These are phyloP conservation scores for Meloe dianella DNA, from an alignment of 2,888 invertebrate genomes.

Conservation along the genomic window DNA sequence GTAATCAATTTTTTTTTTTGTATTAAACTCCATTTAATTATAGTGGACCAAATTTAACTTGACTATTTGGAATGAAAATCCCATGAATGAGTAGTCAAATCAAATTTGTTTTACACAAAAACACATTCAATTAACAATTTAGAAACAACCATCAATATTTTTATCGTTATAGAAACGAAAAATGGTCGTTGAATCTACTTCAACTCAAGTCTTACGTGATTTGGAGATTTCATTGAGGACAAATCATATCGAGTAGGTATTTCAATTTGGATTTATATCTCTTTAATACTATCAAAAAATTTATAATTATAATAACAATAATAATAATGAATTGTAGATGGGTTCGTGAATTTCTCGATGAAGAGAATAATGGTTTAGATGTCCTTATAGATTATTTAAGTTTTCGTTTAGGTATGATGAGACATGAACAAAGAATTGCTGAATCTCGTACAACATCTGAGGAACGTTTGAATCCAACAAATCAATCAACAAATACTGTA, in stretches of 20 bases:
- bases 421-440: slow-evolving; percentile 83
- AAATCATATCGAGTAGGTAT: slow-evolving; percentile 96
- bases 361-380: slow-evolving; percentile 94
- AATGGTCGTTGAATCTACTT: slow-evolving; percentile 96
- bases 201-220: slow-evolving; percentile 97
- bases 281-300: neutral
- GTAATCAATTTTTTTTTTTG: no score
- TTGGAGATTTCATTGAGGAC: slow-evolving; percentile 98
- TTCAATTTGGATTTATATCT: neutral
- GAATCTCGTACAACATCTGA: slow-evolving; percentile 78
- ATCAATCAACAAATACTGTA: slow-evolving; percentile 45
- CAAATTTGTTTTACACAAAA: slow-evolving; percentile 16
- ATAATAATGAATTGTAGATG: slow-evolving; percentile 70
- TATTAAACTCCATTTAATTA: no score
- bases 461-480: slow-evolving; percentile 69
- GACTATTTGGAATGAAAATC: no score
- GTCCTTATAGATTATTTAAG: slow-evolving; percentile 97
- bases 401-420: slow-evolving; percentile 93
- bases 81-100: no score
- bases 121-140: no score
- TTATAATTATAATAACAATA: neutral
- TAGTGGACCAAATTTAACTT: no score
- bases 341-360: slow-evolving; percentile 97
- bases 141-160: no score
- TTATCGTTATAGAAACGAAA: slow-evolving; percentile 87